phyloP scores from a whole-genome alignment of 2,113 vertebrate species.

The Struthio camelus region DNA sequence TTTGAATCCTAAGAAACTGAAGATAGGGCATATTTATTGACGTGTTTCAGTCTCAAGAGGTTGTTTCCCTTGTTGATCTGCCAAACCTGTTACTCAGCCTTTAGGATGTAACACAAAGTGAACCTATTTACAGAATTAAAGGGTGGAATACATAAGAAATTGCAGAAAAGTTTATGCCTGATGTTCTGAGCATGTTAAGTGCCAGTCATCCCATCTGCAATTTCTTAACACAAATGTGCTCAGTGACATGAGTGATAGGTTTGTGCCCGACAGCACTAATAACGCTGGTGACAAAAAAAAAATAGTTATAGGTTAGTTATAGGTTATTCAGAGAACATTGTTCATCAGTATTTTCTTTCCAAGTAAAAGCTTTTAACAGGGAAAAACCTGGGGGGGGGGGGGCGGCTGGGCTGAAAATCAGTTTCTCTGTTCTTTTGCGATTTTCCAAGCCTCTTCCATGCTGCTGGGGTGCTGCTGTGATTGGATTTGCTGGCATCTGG shows the following conservation, averaged over 20 bases:
- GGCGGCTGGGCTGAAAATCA: not conserved
- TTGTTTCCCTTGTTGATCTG: not conserved
- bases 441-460: not conserved
- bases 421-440: not conserved
- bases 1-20: not conserved
- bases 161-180: not conserved
- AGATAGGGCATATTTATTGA: not conserved
- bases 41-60: not conserved
- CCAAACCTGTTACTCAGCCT: not conserved
- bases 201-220: not conserved
- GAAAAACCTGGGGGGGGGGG: not conserved
- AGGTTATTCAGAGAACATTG: not conserved
- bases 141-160: not conserved
- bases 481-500: too few relatives aligned
- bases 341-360: not conserved
- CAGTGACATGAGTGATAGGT: rapidly evolving
- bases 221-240: not conserved
- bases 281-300: too few relatives aligned
- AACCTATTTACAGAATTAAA: not conserved
- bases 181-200: rapidly evolving
- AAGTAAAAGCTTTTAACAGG: not conserved
- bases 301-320: too few relatives aligned
- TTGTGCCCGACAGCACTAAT: not conserved
- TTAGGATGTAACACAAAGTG: not conserved
- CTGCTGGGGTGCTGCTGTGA: not conserved